Evolutionary conservation across 2,888 invertebrate genomes (phyloP).

Genomic region (Pseudolycoriella hygida): DNA sequence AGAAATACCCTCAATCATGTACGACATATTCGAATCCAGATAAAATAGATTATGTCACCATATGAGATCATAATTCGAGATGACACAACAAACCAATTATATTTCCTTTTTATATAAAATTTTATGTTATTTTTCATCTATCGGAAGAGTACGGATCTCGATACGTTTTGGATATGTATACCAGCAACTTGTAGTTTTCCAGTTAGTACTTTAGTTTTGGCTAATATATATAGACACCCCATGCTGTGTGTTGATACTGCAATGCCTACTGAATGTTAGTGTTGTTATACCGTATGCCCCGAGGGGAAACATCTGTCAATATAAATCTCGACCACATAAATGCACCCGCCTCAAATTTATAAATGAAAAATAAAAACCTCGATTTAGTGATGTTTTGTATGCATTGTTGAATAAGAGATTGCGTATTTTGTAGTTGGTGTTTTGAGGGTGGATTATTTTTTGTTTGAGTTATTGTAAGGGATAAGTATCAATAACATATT

Average conservation of each 20-base stretch:
- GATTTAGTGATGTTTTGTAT: no score
- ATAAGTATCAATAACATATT: no score
- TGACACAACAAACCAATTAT: conserved; percentile 3
- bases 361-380: no score
- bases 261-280: background rate
- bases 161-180: background rate
- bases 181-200: background rate
- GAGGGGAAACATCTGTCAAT: conserved; percentile 3
- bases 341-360: conserved; percentile 1
- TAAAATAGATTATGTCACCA: background rate
- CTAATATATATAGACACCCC: background rate
- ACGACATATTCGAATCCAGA: background rate
- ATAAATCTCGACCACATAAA: conserved; percentile 2
- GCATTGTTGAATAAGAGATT: no score
- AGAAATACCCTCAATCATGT: background rate
- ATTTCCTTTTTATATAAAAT: conserved; percentile 2
- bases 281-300: background rate
- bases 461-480: no score
- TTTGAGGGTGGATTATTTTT: no score
- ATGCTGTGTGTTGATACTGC: background rate
- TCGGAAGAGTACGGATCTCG: no score
- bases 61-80: conserved; percentile 2
- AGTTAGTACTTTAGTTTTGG: conserved; percentile 1
- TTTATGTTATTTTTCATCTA: background rate
- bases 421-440: no score